Evolutionary conservation across 53 echinoderm and acorn worm genomes (phyloP).

Genomic region (Antedon mediterranea): DNA sequence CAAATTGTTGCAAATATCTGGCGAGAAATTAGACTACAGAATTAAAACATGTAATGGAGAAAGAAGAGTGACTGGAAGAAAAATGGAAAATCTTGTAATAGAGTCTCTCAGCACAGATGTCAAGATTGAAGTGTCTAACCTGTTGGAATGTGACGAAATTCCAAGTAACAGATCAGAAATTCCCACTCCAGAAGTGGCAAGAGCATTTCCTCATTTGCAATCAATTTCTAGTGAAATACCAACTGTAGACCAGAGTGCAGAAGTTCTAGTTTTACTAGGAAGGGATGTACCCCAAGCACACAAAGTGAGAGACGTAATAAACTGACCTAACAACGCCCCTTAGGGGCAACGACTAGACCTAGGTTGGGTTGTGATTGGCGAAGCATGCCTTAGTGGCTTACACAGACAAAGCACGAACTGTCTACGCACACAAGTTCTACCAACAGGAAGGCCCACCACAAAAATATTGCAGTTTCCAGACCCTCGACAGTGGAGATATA

Average conservation of each 20-base stretch:
- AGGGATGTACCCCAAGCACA: slow-evolving; percentile 4
- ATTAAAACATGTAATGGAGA: slow-evolving; percentile 6
- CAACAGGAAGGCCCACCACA: background rate
- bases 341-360: background rate
- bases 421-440: slow-evolving; percentile 17
- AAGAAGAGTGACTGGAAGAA: background rate
- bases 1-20: background rate
- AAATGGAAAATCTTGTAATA: background rate
- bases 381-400: background rate
- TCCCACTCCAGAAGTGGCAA: background rate
- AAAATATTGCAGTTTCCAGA: slow-evolving; percentile 7
- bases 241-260: background rate
- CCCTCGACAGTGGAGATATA: slow-evolving; percentile 20
- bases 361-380: background rate
- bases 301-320: background rate
- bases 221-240: slow-evolving; percentile 5
- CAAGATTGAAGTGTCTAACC: background rate
- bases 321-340: background rate
- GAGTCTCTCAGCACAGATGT: background rate
- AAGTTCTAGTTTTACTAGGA: background rate
- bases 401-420: slow-evolving; percentile 24
- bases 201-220: slow-evolving; percentile 3
- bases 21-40: background rate
- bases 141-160: slow-evolving; percentile 2
- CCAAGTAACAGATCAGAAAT: background rate